Base-by-base conservation (phyloP, 2,113 vertebrate genomes). In the Phrynocephalus versicolor region DNA sequence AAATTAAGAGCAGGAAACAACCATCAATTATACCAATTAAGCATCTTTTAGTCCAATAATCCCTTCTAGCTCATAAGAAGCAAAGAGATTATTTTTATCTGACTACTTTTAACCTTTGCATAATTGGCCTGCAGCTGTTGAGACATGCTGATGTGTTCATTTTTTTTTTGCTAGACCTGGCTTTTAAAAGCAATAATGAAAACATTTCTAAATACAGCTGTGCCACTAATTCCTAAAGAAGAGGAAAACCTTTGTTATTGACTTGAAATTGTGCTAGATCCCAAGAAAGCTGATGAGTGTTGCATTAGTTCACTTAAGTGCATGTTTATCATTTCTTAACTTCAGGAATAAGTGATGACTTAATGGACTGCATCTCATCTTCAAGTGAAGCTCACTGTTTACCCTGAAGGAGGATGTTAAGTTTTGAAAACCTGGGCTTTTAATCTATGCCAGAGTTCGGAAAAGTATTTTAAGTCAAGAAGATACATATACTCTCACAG, bases 131-230 rank as follows among this genome's bases (percentile, higher is more conserved):
- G 14, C 6, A 75, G 71, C 75, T 60, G 14, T n/a, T 64, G 35
- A 55, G n/a, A 14, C 18, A 21, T 57, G 58, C 21, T 73, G 45
- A 51, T n/a, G 37, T 57, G 9, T 45, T 62, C 30, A 75, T n/a
- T n/a, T n/a, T n/a, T n/a, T n/a, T n/a, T n/a, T n/a, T 79, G 15
- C n/a, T 87, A 80, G 4, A 82, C 79, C 81, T 81, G 39, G 58
- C 13, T 7, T 82, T 45, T 16, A 45, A 2, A 3, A 13, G 73
- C 70, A 79, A 3, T 37, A 74, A 30, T 7, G 79, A 2, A 2
- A 69, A 69, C 1, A 82, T 73, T 6, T 18, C 15, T 65, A 70
- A 86, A n/a, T 18, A 25, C 9, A 3, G 13, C 73, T 51, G 39
- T 13, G 30, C 55, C 62, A 71, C 71, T 30, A 83, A 90, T 33